Evolutionary conservation across 2,113 vertebrate genomes (phyloP).

Genomic region (Xiphorhynchus elegans): DNA sequence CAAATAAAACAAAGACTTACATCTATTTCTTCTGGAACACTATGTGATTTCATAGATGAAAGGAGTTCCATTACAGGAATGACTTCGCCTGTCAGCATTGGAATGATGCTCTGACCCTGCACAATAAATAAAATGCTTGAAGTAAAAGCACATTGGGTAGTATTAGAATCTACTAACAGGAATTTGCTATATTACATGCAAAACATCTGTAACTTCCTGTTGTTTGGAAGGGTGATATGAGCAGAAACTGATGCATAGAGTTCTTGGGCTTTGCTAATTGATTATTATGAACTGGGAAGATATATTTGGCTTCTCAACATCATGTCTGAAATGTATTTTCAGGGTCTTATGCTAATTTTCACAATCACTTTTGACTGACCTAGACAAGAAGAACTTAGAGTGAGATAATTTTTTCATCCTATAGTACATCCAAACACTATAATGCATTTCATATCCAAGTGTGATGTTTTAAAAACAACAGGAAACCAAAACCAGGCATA

Average conservation of each 20-base stretch:
- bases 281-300: background rate
- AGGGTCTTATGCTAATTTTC: background rate
- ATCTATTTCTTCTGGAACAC: constrained; percentile 91
- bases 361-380: background rate
- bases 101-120: constrained; percentile 94
- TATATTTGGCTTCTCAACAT: background rate
- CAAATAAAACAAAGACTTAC: constrained; percentile 74
- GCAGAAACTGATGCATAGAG: background rate
- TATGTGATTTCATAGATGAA: constrained; percentile 95
- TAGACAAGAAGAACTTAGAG: background rate
- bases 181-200: background rate
- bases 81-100: constrained; percentile 92
- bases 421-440: background rate
- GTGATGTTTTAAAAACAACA: background rate
- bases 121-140: constrained; percentile 21
- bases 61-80: constrained; percentile 95
- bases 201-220: background rate
- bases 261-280: background rate
- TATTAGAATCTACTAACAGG: background rate
- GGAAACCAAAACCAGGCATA: background rate
- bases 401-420: background rate
- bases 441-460: background rate
- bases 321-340: background rate
- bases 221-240: background rate
- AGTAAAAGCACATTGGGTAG: background rate